phyloP scores from a whole-genome alignment of 2,113 vertebrate genomes.

The Acrocephalus kingi region DNA sequence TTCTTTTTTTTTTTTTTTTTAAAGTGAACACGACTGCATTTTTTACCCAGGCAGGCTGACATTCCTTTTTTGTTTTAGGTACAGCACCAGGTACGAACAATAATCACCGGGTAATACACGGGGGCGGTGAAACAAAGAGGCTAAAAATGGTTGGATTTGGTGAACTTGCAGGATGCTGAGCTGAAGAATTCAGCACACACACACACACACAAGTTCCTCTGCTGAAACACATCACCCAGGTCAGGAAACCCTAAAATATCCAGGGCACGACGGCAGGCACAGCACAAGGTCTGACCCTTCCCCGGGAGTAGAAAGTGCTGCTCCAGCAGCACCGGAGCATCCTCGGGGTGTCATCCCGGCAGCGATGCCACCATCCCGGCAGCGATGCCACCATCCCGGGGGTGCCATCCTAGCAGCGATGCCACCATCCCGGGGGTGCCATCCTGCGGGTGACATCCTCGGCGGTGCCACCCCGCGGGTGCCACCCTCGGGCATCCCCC shows the following conservation, averaged over 20 bases:
- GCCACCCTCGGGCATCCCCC: neutral
- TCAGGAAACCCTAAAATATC: accelerated
- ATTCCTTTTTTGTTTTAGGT: neutral
- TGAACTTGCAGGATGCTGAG: neutral
- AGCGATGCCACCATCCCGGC: neutral
- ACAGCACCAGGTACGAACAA: neutral
- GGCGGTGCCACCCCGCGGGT: neutral
- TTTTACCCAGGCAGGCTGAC: neutral
- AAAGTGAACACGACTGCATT: neutral
- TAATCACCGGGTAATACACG: neutral
- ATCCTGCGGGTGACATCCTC: no score
- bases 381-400: neutral
- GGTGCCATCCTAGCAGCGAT: neutral
- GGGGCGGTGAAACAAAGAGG: neutral
- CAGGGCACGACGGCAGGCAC: neutral
- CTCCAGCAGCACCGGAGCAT: neutral
- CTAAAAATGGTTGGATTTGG: neutral
- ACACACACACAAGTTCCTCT: neutral
- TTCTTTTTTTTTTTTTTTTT: neutral
- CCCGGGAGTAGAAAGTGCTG: neutral
- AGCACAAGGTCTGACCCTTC: neutral
- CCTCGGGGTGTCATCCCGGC: neutral
- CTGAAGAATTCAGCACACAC: neutral
- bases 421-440: neutral
- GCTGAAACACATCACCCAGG: accelerated